Percentiles rank a stretch among this genome's conserved stretches.
These are phyloP conservation scores for Campaea margaritaria DNA, from an alignment of 2,888 invertebrate genomes.

Conservation along the genomic window DNA sequence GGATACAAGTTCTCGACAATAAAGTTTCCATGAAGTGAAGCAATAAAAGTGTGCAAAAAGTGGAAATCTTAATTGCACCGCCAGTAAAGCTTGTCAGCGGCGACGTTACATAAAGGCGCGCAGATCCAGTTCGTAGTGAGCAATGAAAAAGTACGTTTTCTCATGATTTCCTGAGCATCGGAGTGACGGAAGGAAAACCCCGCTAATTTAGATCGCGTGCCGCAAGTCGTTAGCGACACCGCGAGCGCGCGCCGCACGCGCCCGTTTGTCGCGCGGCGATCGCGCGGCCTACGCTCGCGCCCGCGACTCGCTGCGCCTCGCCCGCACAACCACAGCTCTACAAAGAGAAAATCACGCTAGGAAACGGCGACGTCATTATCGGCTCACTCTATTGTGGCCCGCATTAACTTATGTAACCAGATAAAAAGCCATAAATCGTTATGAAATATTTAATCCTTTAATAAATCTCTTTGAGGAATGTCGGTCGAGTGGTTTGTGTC, in stretches of 20 bases:
- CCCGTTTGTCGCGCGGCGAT: slow-evolving; percentile 57
- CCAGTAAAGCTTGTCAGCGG: slow-evolving; percentile 75
- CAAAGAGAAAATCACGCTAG: slow-evolving; percentile 57
- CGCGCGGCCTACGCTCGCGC: slow-evolving; percentile 47
- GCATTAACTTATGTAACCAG: slow-evolving; percentile 70
- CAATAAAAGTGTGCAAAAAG: slow-evolving; percentile 83
- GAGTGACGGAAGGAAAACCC: slow-evolving; percentile 82
- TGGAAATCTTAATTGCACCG: slow-evolving; percentile 82
- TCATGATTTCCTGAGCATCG: slow-evolving; percentile 77
- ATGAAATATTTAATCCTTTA: slow-evolving; percentile 72
- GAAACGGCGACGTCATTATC: slow-evolving; percentile 71
- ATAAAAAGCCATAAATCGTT: slow-evolving; percentile 77
- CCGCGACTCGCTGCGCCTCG: no score
- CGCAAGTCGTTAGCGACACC: slow-evolving; percentile 68
- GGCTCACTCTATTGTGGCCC: slow-evolving; percentile 64
- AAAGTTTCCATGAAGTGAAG: slow-evolving; percentile 84
- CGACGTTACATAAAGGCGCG: slow-evolving; percentile 78
- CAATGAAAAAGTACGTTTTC: slow-evolving; percentile 81
- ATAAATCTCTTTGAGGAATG: slow-evolving; percentile 67
- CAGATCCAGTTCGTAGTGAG: slow-evolving; percentile 76
- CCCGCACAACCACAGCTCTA: slow-evolving; percentile 48
- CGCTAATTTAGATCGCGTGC: slow-evolving; percentile 79
- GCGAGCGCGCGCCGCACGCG: slow-evolving; percentile 46
- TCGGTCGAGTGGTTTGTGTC: slow-evolving; percentile 63
- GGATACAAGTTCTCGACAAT: slow-evolving; percentile 79